phyloP scores from a whole-genome alignment of 64 coral and sea anemone genomes.

The Montipora efflorescens region DNA sequence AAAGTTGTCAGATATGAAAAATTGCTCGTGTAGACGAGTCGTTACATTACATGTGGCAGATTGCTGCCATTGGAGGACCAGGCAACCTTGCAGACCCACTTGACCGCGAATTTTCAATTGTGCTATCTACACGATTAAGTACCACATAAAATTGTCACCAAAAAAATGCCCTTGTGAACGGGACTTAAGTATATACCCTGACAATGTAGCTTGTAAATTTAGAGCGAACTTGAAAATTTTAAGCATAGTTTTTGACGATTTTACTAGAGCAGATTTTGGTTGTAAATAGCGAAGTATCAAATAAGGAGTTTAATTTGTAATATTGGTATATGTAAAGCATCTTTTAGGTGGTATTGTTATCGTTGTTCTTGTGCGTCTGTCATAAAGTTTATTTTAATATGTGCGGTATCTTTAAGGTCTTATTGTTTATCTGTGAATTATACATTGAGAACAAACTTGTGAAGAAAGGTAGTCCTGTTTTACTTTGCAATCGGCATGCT shows the following conservation, averaged over 20 bases:
- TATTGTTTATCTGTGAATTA: background rate
- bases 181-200: background rate
- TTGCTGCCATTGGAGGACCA: too few relatives aligned
- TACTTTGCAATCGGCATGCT: background rate
- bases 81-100: too few relatives aligned
- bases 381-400: conserved; percentile 8
- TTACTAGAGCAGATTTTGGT: background rate
- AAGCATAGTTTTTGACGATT: conserved; percentile 21
- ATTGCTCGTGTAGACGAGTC: too few relatives aligned
- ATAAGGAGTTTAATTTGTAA: background rate
- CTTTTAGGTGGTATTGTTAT: background rate
- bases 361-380: background rate
- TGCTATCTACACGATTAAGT: too few relatives aligned
- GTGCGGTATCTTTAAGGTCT: background rate
- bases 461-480: conserved; percentile 17
- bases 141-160: too few relatives aligned
- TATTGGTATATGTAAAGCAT: background rate
- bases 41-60: too few relatives aligned
- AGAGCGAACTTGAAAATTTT: background rate
- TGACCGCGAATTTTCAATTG: too few relatives aligned
- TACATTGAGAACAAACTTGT: background rate
- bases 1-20: too few relatives aligned
- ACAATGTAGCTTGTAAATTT: background rate
- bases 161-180: too few relatives aligned
- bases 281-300: conserved; percentile 30